Base-by-base conservation (phyloP, 2,797 vertebrate genomes). In the Protosalanx chinensis region DNA sequence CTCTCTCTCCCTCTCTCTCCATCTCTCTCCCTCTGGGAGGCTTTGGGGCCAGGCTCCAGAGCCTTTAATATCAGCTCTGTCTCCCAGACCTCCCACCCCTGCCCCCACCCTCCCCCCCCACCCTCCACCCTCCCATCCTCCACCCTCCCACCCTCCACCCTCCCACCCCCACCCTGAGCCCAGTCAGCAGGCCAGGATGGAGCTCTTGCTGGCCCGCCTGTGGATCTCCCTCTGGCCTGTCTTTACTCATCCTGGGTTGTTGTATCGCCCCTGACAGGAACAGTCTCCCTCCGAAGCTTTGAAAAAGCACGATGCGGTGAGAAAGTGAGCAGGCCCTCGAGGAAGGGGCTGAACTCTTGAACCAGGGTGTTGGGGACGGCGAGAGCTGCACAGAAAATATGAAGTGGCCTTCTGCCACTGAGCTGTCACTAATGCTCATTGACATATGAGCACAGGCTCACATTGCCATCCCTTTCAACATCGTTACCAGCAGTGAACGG, bases 301-400 rank as follows among this genome's bases (percentile, higher is more conserved):
- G 90, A 90, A n/a, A 90, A 91, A 94, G 92, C 91, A 92, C 95
- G 93, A 94, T 95, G 88, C 82, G 89, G 90, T 74, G 82, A 87
- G 95, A 94, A 95, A 92, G 93, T 91, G 93, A 95, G 92, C 89
- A 92, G 93, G 92, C 95, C 94, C 93, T 92, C 88, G 91, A 92
- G 93, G 93, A 92, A 92, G 91, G 85, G 81, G 76, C 53, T 95
- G 94, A 96, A 96, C 95, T 96, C 94, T 94, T 97, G 95, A 96
- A 95, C 95, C 80, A 46, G 72, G 30, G 73, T 80, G 83, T 35
- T 73, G 87, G 61, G 89, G 86, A 89, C 87, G 85, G 87, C 85
- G 69, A 49, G 81, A 84, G 82, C 81, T 76, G 79, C 80, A 72
- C 80, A 85, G 84, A 87, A 85, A 84, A 85, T 89, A 90, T 89